These are phyloP conservation scores for Rhinophrynus dorsalis DNA, from an alignment of 2,797 vertebrate genomes.

Conservation along the genomic window DNA sequence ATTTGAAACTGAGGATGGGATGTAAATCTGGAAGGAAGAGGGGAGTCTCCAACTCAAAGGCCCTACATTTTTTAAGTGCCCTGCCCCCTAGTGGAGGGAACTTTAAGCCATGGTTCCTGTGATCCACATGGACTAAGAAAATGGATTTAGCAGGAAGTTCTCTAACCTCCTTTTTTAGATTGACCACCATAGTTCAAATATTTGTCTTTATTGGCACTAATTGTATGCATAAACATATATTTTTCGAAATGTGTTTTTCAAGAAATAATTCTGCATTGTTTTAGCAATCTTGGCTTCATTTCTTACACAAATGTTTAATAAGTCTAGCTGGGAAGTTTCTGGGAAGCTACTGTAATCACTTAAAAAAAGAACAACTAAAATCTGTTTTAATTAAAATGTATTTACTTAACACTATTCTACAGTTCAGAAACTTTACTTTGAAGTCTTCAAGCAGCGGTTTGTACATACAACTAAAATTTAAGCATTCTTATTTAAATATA, in stretches of 20 bases:
- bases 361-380: neutral
- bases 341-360: constrained; percentile 9
- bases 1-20: too few relatives aligned
- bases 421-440: neutral
- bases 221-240: constrained; percentile 12
- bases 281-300: neutral
- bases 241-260: neutral
- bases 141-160: too few relatives aligned
- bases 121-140: too few relatives aligned
- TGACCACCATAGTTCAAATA: constrained; percentile 4
- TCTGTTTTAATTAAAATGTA: neutral
- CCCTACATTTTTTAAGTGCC: too few relatives aligned
- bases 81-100: too few relatives aligned
- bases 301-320: constrained; percentile 7
- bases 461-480: too few relatives aligned
- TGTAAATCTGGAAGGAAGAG: too few relatives aligned
- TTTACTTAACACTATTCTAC: neutral
- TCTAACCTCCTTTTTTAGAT: too few relatives aligned
- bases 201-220: constrained; percentile 22
- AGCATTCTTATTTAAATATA: too few relatives aligned
- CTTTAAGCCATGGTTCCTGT: too few relatives aligned
- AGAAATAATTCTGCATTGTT: constrained; percentile 23
- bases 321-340: constrained; percentile 2
- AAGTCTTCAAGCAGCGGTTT: too few relatives aligned
- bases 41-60: too few relatives aligned